Percentiles rank a stretch among this genome's conserved stretches.
Evolutionary conservation across 2,888 invertebrate genomes (phyloP).

Genomic region (Arenicola marina): DNA sequence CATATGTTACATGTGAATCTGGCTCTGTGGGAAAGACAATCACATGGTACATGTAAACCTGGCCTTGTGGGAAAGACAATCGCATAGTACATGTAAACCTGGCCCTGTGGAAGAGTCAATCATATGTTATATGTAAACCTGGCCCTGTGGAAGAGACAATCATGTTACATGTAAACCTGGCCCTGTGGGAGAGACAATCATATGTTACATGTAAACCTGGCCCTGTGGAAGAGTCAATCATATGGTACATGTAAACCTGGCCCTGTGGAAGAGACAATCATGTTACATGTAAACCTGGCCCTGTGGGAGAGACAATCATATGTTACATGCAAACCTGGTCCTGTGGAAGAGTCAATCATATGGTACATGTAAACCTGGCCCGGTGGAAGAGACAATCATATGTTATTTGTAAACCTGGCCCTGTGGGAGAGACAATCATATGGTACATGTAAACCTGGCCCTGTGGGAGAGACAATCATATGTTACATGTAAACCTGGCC

Average conservation of each 20-base stretch:
- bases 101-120: neutral
- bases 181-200: too few species aligned
- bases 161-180: neutral
- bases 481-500: conserved; percentile 27
- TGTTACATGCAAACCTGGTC: conserved; percentile 93
- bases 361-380: conserved; percentile 93
- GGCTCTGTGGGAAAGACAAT: neutral
- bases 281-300: conserved; percentile 68
- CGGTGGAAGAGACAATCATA: too few species aligned
- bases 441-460: neutral
- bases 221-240: too few species aligned
- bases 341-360: conserved; percentile 66
- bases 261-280: neutral
- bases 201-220: too few species aligned
- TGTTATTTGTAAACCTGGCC: too few species aligned
- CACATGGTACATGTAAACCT: neutral
- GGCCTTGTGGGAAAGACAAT: neutral
- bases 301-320: conserved; percentile 95
- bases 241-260: too few species aligned
- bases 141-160: neutral
- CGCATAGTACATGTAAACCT: neutral
- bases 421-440: neutral
- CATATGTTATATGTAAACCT: neutral
- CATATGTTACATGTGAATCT: neutral
- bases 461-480: too few species aligned